Evolutionary conservation across 2,888 invertebrate genomes (phyloP).

Genomic region (Tolmerus cingulatus): DNA sequence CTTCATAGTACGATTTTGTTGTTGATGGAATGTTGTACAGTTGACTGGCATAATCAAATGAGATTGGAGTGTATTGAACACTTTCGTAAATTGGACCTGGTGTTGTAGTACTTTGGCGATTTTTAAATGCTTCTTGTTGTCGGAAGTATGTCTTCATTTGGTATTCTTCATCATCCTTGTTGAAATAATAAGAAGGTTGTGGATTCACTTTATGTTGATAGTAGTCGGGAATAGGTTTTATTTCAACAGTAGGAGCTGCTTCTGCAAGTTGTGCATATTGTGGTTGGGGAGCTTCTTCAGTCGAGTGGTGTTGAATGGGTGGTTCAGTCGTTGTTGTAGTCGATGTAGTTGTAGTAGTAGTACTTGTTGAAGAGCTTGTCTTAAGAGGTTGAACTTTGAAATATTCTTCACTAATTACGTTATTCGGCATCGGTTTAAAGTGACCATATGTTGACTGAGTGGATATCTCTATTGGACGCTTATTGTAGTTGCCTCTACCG

Average conservation of each 20-base stretch:
- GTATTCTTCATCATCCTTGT: slow-evolving; percentile 56
- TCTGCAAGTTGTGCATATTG: background rate
- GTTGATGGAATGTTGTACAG: slow-evolving; percentile 51
- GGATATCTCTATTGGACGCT: slow-evolving; percentile 51
- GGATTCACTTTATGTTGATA: slow-evolving; percentile 44
- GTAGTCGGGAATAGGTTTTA: slow-evolving; percentile 50
- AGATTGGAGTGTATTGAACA: slow-evolving; percentile 58
- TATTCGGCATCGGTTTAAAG: slow-evolving; percentile 57
- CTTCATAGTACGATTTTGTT: slow-evolving; percentile 50
- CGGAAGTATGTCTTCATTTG: slow-evolving; percentile 63
- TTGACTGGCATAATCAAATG: slow-evolving; percentile 55
- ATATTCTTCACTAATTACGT: slow-evolving; percentile 60
- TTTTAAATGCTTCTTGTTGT: slow-evolving; percentile 61
- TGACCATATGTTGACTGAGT: slow-evolving; percentile 54
- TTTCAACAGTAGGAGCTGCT: background rate
- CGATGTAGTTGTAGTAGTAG: slow-evolving; percentile 64
- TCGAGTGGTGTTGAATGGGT: background rate
- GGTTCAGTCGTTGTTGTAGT: slow-evolving; percentile 60
- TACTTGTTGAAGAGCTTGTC: slow-evolving; percentile 62
- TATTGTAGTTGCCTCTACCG: background rate
- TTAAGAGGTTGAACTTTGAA: slow-evolving; percentile 57
- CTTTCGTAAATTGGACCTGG: slow-evolving; percentile 55
- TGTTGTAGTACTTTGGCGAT: slow-evolving; percentile 53
- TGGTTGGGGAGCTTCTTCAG: background rate
- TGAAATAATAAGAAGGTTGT: slow-evolving; percentile 48